A percentile compares a stretch with the other conserved stretches of the same genome.
Evolutionary conservation across 1,140 invertebrate genomes (phyloP).

Genomic region (Venturia canescens): DNA sequence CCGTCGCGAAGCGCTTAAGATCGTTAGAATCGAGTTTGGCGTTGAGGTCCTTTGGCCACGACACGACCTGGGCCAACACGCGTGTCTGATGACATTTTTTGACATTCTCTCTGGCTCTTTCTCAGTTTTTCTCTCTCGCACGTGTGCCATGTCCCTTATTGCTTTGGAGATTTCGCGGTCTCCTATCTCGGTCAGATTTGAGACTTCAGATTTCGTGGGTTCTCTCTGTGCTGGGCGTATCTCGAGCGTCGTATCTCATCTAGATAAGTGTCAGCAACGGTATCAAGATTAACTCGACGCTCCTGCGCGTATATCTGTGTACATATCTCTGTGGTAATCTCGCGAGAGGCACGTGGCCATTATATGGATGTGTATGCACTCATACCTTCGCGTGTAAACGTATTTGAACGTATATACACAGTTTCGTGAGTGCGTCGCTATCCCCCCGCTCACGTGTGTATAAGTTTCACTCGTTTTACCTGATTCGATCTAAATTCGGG

Average conservation of each 20-base stretch:
- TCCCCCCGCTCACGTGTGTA: background rate
- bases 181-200: constrained; percentile 67
- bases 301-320: constrained; percentile 49
- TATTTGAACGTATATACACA: no score
- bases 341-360: constrained; percentile 63
- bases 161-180: constrained; percentile 46
- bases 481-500: constrained; percentile 67
- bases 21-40: no score
- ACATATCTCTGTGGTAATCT: constrained; percentile 62
- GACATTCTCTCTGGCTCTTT: background rate
- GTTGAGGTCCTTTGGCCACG: no score
- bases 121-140: background rate
- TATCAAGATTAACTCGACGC: constrained; percentile 72
- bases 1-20: no score
- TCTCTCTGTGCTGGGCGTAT: constrained; percentile 63
- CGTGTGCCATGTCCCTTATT: background rate
- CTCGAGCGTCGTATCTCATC: constrained; percentile 75
- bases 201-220: constrained; percentile 67
- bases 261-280: constrained; percentile 66
- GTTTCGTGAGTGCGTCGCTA: background rate
- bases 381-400: no score
- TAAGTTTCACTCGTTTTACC: constrained; percentile 53
- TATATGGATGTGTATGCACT: constrained; percentile 11
- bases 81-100: constrained; percentile 53
- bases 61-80: constrained; percentile 69